Percentiles rank a stretch among this genome's conserved stretches.
These are phyloP conservation scores for Conus ventricosus DNA, from an alignment of 1,140 invertebrate species.

Conservation along the genomic window DNA sequence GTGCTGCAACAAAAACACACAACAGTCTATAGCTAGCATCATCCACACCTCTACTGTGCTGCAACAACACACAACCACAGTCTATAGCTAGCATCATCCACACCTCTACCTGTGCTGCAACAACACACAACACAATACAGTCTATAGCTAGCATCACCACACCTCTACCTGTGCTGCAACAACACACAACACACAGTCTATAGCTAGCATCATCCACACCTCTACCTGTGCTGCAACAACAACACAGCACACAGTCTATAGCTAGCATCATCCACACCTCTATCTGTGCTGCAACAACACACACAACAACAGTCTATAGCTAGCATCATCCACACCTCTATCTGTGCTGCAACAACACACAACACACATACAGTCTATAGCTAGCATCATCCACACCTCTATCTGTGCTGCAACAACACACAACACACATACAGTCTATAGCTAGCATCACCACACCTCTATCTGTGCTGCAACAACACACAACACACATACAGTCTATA, in stretches of 20 bases:
- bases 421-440: background rate
- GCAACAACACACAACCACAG: background rate
- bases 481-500: background rate
- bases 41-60: too few relatives aligned
- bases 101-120: background rate
- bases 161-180: too few relatives aligned
- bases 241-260: background rate
- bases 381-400: slow-evolving; percentile 39
- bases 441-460: too few relatives aligned
- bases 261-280: background rate
- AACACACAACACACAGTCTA: background rate
- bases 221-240: background rate
- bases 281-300: background rate
- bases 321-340: too few relatives aligned
- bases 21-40: too few relatives aligned
- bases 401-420: slow-evolving; percentile 11
- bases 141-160: too few relatives aligned
- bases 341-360: too few relatives aligned
- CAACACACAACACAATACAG: background rate
- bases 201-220: background rate
- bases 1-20: background rate
- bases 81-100: background rate
- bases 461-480: background rate
- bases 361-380: slow-evolving; percentile 12
- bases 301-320: background rate